phyloP scores from a whole-genome alignment of 2,888 invertebrate species.

The Leucoma salicis region DNA sequence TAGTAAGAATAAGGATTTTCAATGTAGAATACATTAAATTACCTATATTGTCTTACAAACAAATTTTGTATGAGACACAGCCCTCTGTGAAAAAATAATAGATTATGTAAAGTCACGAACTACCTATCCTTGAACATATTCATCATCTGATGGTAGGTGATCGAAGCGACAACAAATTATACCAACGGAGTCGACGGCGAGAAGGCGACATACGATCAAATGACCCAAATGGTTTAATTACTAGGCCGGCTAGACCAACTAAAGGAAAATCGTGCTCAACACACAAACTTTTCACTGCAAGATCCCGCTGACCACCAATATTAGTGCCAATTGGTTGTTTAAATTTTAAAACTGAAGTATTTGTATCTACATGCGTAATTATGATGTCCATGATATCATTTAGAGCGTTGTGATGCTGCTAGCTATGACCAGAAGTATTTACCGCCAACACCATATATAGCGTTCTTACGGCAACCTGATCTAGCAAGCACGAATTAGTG shows the following conservation, averaged over 20 bases:
- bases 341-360: too few species aligned
- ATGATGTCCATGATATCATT: too few species aligned
- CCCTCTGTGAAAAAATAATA: constrained; percentile 37
- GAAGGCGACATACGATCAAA: constrained; percentile 73
- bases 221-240: constrained; percentile 78
- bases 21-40: too few species aligned
- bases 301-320: constrained; percentile 31
- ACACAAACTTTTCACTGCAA: constrained; percentile 25
- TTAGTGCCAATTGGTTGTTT: constrained; percentile 39
- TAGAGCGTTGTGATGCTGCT: constrained; percentile 12
- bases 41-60: constrained; percentile 42
- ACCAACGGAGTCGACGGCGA: constrained; percentile 56
- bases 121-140: constrained; percentile 34
- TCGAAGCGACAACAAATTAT: constrained; percentile 64
- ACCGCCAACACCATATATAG: constrained; percentile 73
- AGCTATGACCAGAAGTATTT: constrained; percentile 61
- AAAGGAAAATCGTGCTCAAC: constrained; percentile 58
- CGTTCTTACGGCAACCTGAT: constrained; percentile 68
- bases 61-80: constrained; percentile 32
- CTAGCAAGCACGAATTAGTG: constrained; percentile 59
- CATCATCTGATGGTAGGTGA: constrained; percentile 50
- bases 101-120: constrained; percentile 36
- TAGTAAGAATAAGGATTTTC: too few species aligned
- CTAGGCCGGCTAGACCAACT: constrained; percentile 66
- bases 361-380: too few species aligned